phyloP scores from a whole-genome alignment of 2,797 vertebrate genomes.

The Hydrophis major region DNA sequence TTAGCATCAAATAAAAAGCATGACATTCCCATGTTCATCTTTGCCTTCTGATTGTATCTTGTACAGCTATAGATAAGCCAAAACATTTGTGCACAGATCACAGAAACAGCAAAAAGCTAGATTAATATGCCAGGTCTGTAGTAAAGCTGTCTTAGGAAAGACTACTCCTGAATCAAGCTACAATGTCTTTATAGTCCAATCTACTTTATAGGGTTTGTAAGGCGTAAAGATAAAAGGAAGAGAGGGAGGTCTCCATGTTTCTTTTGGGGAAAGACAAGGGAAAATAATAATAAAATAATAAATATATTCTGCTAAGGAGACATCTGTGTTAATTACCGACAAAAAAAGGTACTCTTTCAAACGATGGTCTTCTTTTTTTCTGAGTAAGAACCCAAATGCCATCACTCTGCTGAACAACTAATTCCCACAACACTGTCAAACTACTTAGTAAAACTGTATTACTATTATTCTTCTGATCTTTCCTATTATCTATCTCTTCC shows the following conservation, averaged over 20 bases:
- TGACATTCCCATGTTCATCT: background rate
- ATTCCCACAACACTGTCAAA: too few relatives aligned
- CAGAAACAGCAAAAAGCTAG: background rate
- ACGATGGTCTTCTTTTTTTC: background rate
- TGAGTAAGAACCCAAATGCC: background rate
- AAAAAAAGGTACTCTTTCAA: slow-evolving; percentile 12
- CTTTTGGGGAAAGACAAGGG: background rate
- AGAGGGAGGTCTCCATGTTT: background rate
- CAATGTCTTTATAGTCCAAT: background rate
- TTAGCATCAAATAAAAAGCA: background rate
- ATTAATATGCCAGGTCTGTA: background rate
- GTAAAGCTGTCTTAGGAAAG: background rate
- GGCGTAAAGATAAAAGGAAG: background rate
- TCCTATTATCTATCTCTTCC: too few relatives aligned
- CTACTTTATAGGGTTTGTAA: background rate
- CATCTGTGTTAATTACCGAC: background rate
- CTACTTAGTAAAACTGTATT: too few relatives aligned
- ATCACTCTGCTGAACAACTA: too few relatives aligned
- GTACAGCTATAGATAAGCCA: background rate
- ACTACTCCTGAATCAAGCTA: background rate
- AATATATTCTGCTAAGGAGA: background rate
- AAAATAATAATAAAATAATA: background rate
- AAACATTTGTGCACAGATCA: background rate
- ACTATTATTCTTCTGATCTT: too few relatives aligned
- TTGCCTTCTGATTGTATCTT: background rate